A percentile compares a stretch with the other conserved stretches of the same genome.
phyloP scores from a whole-genome alignment of 2,888 invertebrate genomes.

The Meghimatium bilineatum region DNA sequence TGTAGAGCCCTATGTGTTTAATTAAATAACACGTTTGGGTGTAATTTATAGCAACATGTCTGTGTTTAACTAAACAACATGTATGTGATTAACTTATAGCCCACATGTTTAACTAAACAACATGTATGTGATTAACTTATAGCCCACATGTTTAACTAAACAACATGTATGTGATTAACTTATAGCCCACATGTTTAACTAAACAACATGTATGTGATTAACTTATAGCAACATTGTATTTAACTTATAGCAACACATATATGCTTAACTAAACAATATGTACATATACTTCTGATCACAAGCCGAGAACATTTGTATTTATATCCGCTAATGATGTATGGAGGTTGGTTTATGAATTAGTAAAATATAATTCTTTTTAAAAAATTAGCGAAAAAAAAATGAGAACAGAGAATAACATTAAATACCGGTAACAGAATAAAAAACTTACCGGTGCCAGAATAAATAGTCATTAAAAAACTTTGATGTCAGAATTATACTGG shows the following conservation, averaged over 20 bases:
- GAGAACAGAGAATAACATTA: too few relatives aligned
- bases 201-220: background rate
- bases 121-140: background rate
- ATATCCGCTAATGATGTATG: too few relatives aligned
- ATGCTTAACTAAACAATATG: background rate
- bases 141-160: background rate
- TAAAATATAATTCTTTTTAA: too few relatives aligned
- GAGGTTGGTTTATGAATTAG: too few relatives aligned
- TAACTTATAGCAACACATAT: background rate
- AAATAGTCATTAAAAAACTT: too few relatives aligned
- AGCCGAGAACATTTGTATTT: too few relatives aligned
- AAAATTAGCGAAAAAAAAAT: too few relatives aligned
- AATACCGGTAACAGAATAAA: too few relatives aligned
- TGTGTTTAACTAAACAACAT: background rate
- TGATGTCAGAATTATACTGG: too few relatives aligned
- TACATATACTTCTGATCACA: too few relatives aligned
- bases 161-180: background rate
- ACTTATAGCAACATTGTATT: background rate
- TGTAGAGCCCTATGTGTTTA: background rate
- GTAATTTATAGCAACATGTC: background rate
- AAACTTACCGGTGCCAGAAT: too few relatives aligned
- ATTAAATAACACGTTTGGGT: background rate
- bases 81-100: background rate
- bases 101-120: background rate
- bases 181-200: background rate